These are phyloP conservation scores for Perodicticus potto DNA, from an alignment of 2,797 vertebrate genomes.

Conservation along the genomic window DNA sequence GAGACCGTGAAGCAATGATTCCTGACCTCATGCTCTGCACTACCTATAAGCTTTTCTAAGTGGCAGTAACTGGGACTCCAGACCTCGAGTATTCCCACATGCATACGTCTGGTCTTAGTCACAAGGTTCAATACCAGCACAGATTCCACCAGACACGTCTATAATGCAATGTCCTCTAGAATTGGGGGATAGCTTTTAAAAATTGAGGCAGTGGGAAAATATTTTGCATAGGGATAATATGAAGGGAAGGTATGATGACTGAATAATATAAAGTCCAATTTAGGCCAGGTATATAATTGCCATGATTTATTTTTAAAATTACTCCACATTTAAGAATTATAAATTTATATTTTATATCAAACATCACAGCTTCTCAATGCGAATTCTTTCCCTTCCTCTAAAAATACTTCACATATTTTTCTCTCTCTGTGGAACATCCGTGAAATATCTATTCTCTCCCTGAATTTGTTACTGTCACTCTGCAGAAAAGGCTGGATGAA, in stretches of 20 bases:
- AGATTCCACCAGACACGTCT: neutral
- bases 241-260: neutral
- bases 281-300: neutral
- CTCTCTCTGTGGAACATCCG: neutral
- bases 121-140: neutral
- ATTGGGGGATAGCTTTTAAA: neutral
- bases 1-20: neutral
- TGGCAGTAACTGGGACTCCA: neutral
- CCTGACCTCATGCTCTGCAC: neutral
- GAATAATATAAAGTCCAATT: neutral
- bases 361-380: conserved; percentile 6
- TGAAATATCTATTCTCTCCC: neutral
- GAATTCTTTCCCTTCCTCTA: neutral
- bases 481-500: neutral
- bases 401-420: neutral
- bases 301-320: conserved; percentile 27
- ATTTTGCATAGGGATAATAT: neutral
- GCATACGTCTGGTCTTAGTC: neutral
- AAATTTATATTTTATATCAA: neutral
- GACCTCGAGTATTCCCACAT: neutral
- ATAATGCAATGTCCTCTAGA: neutral
- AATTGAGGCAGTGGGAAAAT: neutral
- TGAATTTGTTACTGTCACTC: neutral
- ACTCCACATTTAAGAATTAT: neutral
- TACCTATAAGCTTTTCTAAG: conserved; percentile 4